Base-by-base conservation (phyloP, 37 sponge, comb jelly and placozoan genomes). In the Spongia lamella region DNA sequence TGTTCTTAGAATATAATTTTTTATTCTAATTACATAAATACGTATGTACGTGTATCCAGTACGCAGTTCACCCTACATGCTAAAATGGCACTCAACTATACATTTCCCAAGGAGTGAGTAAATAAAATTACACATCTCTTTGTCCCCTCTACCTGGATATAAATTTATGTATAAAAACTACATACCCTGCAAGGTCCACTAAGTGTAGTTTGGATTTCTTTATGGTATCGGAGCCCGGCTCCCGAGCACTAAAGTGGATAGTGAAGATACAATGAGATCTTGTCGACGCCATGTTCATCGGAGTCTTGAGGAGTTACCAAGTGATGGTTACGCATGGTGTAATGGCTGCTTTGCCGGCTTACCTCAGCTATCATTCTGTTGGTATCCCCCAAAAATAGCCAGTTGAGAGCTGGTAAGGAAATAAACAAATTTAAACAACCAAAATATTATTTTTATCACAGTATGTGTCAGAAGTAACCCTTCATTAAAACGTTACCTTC, bases 221-320 rank as follows among this genome's bases (percentile, higher is more conserved):
- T 20, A 98, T 81, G 25, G 79, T 83, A 62, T 89, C 79, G 4
- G 91, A 82, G 3, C 96, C 89, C 53, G 94, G 68, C 78, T 96
- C 90, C 70, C 96, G 70, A 19, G 79, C 63, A 34, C 88, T 72
- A 37, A 98, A 75, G 72, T 98, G 87, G 22, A 98, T 75, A 30
- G 99, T 98, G 78, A 98, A 98, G 43, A 98, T 94, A 52, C 99
- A 98, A 86, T 98, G 99, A 24, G 99, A 98, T 43, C 99, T 81
- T 38, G 99, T 98, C 52, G 99, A 98, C 34, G 99, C 96, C 95
- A 92, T 91, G 78, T 98, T 98, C 99, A 98, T 98, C 0, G 99
- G 99, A 43, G 99, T 98, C 91, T 96, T 71, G 17, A 56, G 37
- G 9, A 35, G 20, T 7, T 38, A 58, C 1, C 37, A 37, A 81